Conservation (phyloP, 1,140 invertebrate species). For the Bradysia coprophila region DNA sequence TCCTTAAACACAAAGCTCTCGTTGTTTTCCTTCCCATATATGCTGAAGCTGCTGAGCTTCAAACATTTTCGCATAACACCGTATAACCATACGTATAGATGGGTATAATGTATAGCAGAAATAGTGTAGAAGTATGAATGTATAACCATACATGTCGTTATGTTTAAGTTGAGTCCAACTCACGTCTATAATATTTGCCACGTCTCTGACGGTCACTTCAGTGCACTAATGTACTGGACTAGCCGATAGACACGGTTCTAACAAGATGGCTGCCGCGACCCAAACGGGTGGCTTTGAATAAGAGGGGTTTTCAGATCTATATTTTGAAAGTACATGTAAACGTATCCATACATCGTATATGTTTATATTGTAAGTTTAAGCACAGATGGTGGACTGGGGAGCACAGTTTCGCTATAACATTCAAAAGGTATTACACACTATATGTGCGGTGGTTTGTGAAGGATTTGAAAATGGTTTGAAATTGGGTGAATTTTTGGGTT, state of each 20-base stretch:
- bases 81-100: neutral
- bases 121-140: no score
- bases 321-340: no score
- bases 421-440: neutral
- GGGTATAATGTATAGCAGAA: no score
- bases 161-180: neutral
- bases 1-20: neutral
- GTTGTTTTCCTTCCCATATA: no score
- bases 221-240: neutral
- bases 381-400: neutral
- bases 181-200: neutral
- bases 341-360: no score
- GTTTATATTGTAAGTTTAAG: neutral
- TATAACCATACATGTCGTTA: neutral
- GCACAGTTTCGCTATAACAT: neutral
- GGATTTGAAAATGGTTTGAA: neutral
- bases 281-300: neutral
- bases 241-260: neutral
- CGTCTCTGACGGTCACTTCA: neutral
- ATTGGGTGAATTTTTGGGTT: no score
- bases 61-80: no score
- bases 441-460: neutral
- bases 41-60: no score
- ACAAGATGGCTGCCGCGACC: neutral
- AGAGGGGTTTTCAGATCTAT: no score